Percentiles rank a stretch among this genome's conserved stretches.
Evolutionary conservation across 1,140 invertebrate species (phyloP).

Genomic region (Limonius californicus): DNA sequence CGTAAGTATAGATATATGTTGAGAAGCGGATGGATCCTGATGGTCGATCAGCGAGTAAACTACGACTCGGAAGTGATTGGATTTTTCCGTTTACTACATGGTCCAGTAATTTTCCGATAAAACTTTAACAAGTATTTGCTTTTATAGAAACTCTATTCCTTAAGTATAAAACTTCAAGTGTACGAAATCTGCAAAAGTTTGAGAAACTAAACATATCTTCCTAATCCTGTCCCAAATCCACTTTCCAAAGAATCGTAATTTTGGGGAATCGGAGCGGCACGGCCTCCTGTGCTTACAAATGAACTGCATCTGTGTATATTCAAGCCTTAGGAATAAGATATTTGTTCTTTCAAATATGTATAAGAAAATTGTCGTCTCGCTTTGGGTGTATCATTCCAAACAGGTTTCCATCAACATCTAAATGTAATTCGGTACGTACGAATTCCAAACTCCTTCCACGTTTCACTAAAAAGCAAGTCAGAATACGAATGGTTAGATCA

Average conservation of each 20-base stretch:
- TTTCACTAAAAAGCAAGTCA: background rate
- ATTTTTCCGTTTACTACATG: slow-evolving; percentile 11
- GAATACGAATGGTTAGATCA: slow-evolving; percentile 11
- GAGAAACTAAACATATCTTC: slow-evolving; percentile 4
- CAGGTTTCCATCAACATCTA: slow-evolving; percentile 2
- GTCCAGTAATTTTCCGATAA: slow-evolving; percentile 11
- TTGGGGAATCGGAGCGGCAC: no score
- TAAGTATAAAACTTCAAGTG: background rate
- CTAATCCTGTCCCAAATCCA: background rate
- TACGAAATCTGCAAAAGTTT: background rate
- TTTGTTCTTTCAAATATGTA: slow-evolving; percentile 2
- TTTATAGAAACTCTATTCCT: slow-evolving; percentile 8
- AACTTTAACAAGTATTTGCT: slow-evolving; percentile 13
- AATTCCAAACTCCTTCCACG: slow-evolving; percentile 1
- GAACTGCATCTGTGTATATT: no score
- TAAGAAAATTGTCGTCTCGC: background rate
- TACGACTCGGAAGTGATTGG: slow-evolving; percentile 5
- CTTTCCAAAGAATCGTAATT: background rate
- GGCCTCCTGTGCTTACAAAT: no score
- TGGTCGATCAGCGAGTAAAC: background rate
- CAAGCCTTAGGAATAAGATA: no score
- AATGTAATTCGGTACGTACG: background rate
- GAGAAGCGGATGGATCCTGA: background rate
- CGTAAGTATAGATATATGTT: background rate
- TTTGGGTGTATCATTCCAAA: background rate